phyloP scores from a whole-genome alignment of 2,113 vertebrate genomes.

The Agapornis roseicollis region DNA sequence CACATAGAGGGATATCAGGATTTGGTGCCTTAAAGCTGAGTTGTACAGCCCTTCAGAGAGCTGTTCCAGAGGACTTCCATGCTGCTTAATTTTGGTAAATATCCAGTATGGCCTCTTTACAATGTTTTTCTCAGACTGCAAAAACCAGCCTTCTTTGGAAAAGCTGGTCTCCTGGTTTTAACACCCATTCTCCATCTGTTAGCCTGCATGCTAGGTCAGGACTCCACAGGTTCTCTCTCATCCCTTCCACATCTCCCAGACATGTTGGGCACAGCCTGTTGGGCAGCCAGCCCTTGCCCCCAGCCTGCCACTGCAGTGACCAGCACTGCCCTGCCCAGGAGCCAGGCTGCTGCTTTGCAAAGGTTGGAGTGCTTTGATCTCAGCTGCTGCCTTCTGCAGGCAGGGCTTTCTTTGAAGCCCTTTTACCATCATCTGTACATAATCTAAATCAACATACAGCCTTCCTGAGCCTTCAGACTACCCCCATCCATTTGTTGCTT shows the following conservation, averaged over 20 bases:
- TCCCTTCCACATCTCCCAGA: neutral
- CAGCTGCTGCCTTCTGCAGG: neutral
- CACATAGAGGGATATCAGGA: neutral
- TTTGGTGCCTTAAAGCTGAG: neutral
- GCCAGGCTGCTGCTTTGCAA: accelerated
- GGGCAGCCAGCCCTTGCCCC: neutral
- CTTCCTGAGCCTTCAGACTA: neutral
- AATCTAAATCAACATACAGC: neutral
- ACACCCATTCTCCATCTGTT: neutral
- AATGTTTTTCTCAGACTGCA: neutral
- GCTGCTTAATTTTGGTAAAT: neutral
- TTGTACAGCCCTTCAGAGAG: neutral
- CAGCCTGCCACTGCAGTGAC: accelerated
- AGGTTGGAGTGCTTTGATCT: neutral
- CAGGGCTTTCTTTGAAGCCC: neutral
- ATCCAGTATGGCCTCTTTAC: neutral
- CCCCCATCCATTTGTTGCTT: neutral
- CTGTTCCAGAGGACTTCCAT: neutral
- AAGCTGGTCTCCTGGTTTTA: neutral
- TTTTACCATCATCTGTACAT: neutral
- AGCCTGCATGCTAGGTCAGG: no score
- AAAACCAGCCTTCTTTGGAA: neutral
- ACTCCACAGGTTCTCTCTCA: neutral
- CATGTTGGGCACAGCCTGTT: accelerated
- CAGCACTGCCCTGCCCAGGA: accelerated